Percentiles rank a stretch among this genome's conserved stretches.
Evolutionary conservation across 2,113 vertebrate genomes (phyloP).

Genomic region (Sinocyclocheilus anshuiensis): DNA sequence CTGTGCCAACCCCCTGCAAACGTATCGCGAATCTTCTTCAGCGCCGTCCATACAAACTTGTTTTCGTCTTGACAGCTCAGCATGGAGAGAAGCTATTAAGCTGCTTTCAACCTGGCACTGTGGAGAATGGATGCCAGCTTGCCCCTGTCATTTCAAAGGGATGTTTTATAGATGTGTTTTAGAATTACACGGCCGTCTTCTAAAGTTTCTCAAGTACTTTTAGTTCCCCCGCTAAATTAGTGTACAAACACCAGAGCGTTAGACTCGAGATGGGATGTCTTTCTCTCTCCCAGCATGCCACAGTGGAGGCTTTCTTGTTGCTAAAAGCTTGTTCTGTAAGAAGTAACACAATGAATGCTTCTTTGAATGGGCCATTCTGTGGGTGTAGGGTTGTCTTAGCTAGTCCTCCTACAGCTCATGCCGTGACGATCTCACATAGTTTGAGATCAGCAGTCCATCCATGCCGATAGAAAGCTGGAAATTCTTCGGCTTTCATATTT

Average conservation of each 20-base stretch:
- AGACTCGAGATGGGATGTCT: slow-evolving; percentile 21
- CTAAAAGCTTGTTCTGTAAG: slow-evolving; percentile 19
- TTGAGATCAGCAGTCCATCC: slow-evolving; percentile 23
- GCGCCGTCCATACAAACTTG: slow-evolving; percentile 14
- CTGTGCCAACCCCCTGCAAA: slow-evolving; percentile 31
- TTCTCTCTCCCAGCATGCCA: slow-evolving; percentile 32
- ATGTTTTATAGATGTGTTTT: slow-evolving; percentile 37
- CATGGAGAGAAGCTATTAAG: slow-evolving; percentile 33
- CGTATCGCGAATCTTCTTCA: slow-evolving; percentile 26
- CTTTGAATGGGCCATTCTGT: background rate
- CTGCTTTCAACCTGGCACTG: slow-evolving; percentile 23
- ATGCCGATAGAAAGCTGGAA: slow-evolving; percentile 22
- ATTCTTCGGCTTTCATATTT: slow-evolving; percentile 29
- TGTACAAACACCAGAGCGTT: slow-evolving; percentile 37
- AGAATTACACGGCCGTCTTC: background rate
- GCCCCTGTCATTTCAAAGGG: slow-evolving; percentile 38
- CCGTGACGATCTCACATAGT: background rate
- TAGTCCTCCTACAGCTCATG: background rate
- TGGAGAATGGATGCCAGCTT: slow-evolving; percentile 27
- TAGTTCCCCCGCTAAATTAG: slow-evolving; percentile 21
- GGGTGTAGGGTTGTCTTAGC: background rate
- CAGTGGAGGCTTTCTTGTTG: slow-evolving; percentile 23
- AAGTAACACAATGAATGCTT: background rate
- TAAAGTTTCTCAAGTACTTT: slow-evolving; percentile 30
- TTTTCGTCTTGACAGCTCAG: slow-evolving; percentile 35